Evolutionary conservation across 2,113 vertebrate genomes (phyloP).

Genomic region (Calyptomena viridis): DNA sequence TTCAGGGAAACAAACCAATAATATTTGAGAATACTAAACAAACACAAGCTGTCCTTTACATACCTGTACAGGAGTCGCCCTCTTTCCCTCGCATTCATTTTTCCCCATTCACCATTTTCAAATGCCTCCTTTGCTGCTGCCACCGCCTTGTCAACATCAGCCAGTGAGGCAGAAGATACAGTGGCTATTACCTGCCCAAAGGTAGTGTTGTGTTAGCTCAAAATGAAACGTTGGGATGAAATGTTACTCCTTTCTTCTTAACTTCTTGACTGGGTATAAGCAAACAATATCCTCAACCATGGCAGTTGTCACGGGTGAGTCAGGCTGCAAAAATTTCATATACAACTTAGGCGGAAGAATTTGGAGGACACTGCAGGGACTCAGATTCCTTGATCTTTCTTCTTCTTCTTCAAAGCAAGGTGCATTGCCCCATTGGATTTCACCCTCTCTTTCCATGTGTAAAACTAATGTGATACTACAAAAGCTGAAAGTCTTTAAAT

Average conservation of each 20-base stretch:
- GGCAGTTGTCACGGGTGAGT: not conserved
- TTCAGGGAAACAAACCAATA: not conserved
- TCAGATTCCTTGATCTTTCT: not conserved
- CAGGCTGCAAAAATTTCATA: not conserved
- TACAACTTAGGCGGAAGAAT: not conserved
- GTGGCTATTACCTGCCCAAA: slow-evolving; percentile 76
- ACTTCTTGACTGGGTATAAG: not conserved
- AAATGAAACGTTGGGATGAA: not conserved
- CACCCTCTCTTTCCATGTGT: not conserved
- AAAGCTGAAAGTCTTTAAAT: not conserved
- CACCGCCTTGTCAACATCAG: slow-evolving; percentile 82
- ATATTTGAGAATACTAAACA: not conserved
- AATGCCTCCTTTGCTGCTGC: slow-evolving; percentile 84
- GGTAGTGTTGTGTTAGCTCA: not conserved
- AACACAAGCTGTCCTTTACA: not conserved
- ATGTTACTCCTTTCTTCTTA: not conserved
- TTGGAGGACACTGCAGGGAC: not conserved
- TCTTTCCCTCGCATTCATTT: slow-evolving; percentile 82
- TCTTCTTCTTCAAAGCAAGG: not conserved
- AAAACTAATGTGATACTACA: not conserved
- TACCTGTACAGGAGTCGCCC: slow-evolving; percentile 81
- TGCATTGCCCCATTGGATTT: not conserved
- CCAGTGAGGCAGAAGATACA: slow-evolving; percentile 76
- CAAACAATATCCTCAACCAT: not conserved
- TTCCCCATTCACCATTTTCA: slow-evolving; percentile 82